These are phyloP conservation scores for Scolanthus callimorphus DNA, from an alignment of 92 coral and sea anemone genomes.

Conservation along the genomic window DNA sequence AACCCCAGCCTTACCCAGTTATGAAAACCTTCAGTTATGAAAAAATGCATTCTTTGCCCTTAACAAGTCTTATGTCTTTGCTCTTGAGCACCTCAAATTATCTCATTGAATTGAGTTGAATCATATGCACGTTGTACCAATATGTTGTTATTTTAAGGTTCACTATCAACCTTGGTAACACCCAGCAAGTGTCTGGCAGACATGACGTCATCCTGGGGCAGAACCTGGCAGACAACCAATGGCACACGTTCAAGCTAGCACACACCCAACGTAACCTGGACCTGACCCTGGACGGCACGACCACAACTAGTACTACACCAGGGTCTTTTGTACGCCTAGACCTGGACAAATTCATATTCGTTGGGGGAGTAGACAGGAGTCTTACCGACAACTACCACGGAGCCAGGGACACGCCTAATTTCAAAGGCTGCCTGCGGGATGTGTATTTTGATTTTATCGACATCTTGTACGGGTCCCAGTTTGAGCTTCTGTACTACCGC, in stretches of 20 bases:
- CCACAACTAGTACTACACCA: constrained; percentile 28
- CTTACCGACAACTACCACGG: constrained; percentile 54
- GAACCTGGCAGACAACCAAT: constrained; percentile 75
- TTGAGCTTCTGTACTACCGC: constrained; percentile 24
- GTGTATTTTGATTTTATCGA: constrained; percentile 60
- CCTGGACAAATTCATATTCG: constrained; percentile 62
- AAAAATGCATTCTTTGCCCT: too few relatives aligned
- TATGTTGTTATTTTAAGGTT: constrained; percentile 33
- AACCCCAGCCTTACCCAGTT: too few relatives aligned
- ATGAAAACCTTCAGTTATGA: too few relatives aligned
- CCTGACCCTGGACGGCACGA: constrained; percentile 34
- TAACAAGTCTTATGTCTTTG: too few relatives aligned
- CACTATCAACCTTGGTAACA: constrained; percentile 75
- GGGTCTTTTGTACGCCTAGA: constrained; percentile 52
- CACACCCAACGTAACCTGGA: constrained; percentile 34
- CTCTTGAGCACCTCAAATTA: too few relatives aligned
- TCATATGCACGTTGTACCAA: too few relatives aligned
- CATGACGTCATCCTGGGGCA: constrained; percentile 66
- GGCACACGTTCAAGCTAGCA: constrained; percentile 67
- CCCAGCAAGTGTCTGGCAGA: constrained; percentile 24
- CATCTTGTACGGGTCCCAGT: constrained; percentile 50
- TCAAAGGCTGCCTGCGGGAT: constrained; percentile 77
- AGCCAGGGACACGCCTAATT: constrained; percentile 39
- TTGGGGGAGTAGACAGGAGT: constrained; percentile 79
- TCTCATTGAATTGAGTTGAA: too few relatives aligned